Percentiles rank a stretch among this genome's conserved stretches.
Evolutionary conservation across 2,797 vertebrate species (phyloP).

Genomic region (Pangasius djambal): DNA sequence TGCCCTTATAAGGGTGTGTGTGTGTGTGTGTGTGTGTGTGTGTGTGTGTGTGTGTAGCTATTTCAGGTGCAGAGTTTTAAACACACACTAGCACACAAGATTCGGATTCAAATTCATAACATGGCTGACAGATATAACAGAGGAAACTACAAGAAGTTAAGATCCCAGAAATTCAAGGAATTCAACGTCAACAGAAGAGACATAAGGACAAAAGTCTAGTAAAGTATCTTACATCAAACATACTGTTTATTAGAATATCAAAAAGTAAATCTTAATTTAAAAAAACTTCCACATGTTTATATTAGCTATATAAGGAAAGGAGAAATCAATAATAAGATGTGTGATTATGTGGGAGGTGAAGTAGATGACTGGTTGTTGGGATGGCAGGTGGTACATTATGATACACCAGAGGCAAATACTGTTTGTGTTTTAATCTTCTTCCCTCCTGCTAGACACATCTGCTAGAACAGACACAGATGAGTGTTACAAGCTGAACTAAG

Average conservation of each 20-base stretch:
- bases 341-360: background rate
- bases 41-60: background rate
- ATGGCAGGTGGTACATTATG: constrained; percentile 1
- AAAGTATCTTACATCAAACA: background rate
- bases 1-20: background rate
- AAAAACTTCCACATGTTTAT: background rate
- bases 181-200: background rate
- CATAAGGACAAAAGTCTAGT: background rate
- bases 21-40: background rate
- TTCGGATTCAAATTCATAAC: background rate
- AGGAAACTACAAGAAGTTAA: background rate
- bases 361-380: background rate
- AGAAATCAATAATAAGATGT: background rate
- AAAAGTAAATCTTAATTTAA: background rate
- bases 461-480: background rate
- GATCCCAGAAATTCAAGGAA: too few relatives aligned
- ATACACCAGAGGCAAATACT: constrained; percentile 5
- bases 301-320: background rate
- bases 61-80: too few relatives aligned
- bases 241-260: background rate
- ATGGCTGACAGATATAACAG: background rate
- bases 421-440: constrained; percentile 16
- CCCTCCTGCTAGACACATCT: background rate
- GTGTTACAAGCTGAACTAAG: background rate
- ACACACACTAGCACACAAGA: background rate